These are phyloP conservation scores for Stegana nigrithorax DNA, from an alignment of 2,888 invertebrate genomes.

Conservation along the genomic window DNA sequence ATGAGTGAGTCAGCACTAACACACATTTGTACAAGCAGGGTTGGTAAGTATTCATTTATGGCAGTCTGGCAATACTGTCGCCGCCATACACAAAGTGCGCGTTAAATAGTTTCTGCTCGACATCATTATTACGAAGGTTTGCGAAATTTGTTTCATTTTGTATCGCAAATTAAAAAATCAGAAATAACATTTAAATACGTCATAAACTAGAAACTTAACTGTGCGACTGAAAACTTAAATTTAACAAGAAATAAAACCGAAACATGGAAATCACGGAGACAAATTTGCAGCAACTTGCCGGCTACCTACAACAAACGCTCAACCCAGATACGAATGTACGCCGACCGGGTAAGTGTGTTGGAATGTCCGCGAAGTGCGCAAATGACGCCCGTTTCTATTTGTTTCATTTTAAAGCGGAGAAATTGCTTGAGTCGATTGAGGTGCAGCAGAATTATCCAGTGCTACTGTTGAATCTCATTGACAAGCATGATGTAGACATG, in stretches of 20 bases:
- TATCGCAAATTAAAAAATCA: slow-evolving; percentile 31
- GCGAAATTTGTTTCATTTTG: slow-evolving; percentile 33
- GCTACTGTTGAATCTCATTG: slow-evolving; percentile 85
- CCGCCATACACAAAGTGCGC: too few relatives aligned
- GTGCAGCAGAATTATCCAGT: slow-evolving; percentile 91
- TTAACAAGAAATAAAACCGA: not conserved
- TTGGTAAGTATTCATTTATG: too few relatives aligned
- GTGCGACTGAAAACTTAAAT: not conserved
- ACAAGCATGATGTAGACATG: slow-evolving; percentile 82
- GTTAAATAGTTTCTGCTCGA: too few relatives aligned
- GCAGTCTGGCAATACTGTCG: too few relatives aligned
- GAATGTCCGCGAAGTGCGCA: slow-evolving; percentile 31
- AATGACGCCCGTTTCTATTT: not conserved
- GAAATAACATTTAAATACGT: slow-evolving; percentile 23
- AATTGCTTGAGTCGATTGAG: slow-evolving; percentile 90
- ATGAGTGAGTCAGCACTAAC: too few relatives aligned
- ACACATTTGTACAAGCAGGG: too few relatives aligned
- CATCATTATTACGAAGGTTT: too few relatives aligned
- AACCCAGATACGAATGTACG: slow-evolving; percentile 84
- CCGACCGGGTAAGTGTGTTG: slow-evolving; percentile 78
- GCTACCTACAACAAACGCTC: slow-evolving; percentile 89
- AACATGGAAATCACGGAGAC: slow-evolving; percentile 90
- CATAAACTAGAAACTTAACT: too few relatives aligned
- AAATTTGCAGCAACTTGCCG: slow-evolving; percentile 83
- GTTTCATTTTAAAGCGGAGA: slow-evolving; percentile 78